phyloP scores from a whole-genome alignment of 2,797 vertebrate species.

The Caiman crocodilus region DNA sequence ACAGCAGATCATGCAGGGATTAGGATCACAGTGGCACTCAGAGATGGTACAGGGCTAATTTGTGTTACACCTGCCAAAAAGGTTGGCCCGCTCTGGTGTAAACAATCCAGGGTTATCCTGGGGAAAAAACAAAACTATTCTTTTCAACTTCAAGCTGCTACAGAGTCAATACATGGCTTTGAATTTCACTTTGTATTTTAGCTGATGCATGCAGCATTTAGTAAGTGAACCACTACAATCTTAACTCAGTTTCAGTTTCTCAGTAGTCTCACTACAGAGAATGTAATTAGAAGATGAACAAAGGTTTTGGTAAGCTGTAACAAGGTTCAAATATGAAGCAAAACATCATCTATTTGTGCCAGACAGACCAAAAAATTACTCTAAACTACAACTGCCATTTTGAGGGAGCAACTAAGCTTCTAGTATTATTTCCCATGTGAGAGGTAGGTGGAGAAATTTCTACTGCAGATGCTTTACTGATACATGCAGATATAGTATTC shows the following conservation, averaged over 20 bases:
- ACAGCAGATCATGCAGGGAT: no score
- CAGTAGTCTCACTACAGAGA: not conserved
- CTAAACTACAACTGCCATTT: not conserved
- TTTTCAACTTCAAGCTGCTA: not conserved
- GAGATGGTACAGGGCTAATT: no score
- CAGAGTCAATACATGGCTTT: not conserved
- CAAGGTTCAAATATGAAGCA: not conserved
- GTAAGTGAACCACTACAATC: not conserved
- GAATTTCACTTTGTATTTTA: not conserved
- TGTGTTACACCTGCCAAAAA: no score
- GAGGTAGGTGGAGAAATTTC: not conserved
- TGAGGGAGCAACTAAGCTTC: not conserved
- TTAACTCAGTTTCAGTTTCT: not conserved
- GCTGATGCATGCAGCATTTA: not conserved
- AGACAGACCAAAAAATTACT: not conserved
- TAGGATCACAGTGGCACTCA: no score
- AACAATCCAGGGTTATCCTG: no score
- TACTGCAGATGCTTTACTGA: not conserved
- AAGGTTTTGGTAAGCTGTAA: not conserved
- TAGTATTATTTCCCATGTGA: not conserved
- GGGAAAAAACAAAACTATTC: no score
- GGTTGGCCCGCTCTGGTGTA: no score
- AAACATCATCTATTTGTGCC: not conserved
- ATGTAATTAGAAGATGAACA: not conserved
- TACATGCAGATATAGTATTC: fast-evolving